These are phyloP conservation scores for Neoaliturus tenellus DNA, from an alignment of 2,888 invertebrate genomes.

Conservation along the genomic window DNA sequence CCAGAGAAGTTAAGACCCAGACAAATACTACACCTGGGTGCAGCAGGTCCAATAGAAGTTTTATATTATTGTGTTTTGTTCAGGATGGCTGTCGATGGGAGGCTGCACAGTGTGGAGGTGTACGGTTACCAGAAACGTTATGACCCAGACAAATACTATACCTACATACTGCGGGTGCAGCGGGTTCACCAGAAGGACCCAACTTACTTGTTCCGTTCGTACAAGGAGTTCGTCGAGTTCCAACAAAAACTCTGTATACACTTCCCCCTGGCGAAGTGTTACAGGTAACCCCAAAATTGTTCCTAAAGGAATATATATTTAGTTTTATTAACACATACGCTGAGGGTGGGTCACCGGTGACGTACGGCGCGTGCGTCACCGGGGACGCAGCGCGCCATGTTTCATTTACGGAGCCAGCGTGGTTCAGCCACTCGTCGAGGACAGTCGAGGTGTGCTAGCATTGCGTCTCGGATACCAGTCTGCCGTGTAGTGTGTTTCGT, in stretches of 20 bases:
- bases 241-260: conserved; percentile 95
- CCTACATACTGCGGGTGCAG: conserved; percentile 90
- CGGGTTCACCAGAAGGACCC: conserved; percentile 91
- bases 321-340: too few relatives aligned
- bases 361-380: too few relatives aligned
- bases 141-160: conserved; percentile 98
- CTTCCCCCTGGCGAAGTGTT: conserved; percentile 93
- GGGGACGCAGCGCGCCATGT: too few relatives aligned
- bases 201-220: conserved; percentile 93
- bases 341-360: too few relatives aligned
- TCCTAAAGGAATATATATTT: too few relatives aligned
- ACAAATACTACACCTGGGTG: conserved; percentile 95
- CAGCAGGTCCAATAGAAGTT: conserved; percentile 88
- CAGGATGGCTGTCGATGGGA: conserved; percentile 93
- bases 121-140: conserved; percentile 96
- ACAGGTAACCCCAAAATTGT: conserved; percentile 79
- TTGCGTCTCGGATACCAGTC: too few relatives aligned
- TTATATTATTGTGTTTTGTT: neutral
- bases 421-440: too few relatives aligned
- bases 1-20: conserved; percentile 97
- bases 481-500: too few relatives aligned
- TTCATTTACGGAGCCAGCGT: too few relatives aligned
- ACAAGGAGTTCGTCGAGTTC: conserved; percentile 97
- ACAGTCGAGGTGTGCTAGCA: too few relatives aligned
- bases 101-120: conserved; percentile 89